phyloP scores from a whole-genome alignment of 2,797 vertebrate genomes.

The Gymnocypris eckloni region DNA sequence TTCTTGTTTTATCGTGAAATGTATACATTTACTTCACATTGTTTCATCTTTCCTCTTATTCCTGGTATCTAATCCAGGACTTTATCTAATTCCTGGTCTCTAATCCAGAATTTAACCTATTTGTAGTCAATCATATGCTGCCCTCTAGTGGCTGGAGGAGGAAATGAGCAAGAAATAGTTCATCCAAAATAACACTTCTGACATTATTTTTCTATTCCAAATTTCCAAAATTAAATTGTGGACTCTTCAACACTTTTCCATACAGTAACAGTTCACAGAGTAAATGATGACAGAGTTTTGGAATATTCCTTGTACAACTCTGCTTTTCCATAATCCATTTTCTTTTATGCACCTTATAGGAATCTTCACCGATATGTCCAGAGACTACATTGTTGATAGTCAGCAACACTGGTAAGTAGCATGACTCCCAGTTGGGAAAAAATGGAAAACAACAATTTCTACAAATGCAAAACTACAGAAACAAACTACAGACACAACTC shows the following conservation, averaged over 20 bases:
- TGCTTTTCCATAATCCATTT: not conserved
- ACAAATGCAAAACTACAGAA: not conserved
- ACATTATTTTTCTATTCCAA: not conserved
- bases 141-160: slow-evolving; percentile 70
- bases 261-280: not conserved
- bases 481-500: not conserved
- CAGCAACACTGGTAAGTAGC: not conserved
- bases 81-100: not conserved
- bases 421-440: not conserved
- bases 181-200: not conserved
- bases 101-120: not conserved
- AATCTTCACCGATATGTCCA: not conserved
- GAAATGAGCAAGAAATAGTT: not conserved
- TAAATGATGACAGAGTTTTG: not conserved
- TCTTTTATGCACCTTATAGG: not conserved
- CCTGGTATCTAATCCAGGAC: not conserved
- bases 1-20: slow-evolving; percentile 48
- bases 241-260: not conserved
- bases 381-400: not conserved
- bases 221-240: not conserved
- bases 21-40: slow-evolving; percentile 55
- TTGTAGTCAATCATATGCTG: slow-evolving; percentile 64
- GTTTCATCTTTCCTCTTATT: slow-evolving; percentile 10
- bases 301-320: not conserved
- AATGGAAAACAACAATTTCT: not conserved